Conservation (phyloP, 2,113 vertebrate genomes). For the Pollimyrus isidori region DNA sequence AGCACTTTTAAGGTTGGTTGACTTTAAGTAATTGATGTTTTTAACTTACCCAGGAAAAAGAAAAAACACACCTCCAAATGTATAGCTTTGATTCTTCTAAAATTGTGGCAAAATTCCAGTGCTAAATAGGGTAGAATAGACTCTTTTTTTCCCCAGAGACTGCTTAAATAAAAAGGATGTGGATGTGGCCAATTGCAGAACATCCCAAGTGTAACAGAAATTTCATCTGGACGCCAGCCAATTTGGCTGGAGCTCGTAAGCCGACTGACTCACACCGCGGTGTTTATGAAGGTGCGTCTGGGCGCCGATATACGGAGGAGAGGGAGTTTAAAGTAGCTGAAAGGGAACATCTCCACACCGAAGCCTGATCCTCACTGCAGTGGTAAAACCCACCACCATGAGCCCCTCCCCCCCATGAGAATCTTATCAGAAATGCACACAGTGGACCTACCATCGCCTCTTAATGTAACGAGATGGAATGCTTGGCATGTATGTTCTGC, state of each 20-base stretch:
- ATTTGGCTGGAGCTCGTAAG: neutral
- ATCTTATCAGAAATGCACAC: neutral
- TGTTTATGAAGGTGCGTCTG: neutral
- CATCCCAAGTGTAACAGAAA: neutral
- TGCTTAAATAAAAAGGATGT: slow-evolving; percentile 8
- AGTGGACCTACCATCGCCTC: neutral
- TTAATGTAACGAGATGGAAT: neutral
- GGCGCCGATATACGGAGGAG: neutral
- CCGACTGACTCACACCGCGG: neutral
- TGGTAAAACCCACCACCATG: too few species aligned
- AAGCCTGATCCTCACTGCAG: too few species aligned
- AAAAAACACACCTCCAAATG: neutral
- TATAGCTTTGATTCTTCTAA: neutral
- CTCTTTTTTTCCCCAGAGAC: neutral
- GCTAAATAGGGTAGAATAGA: neutral
- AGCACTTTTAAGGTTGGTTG: neutral
- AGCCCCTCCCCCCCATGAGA: neutral
- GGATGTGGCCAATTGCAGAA: neutral
- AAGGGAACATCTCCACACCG: neutral
- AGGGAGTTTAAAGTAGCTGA: neutral
- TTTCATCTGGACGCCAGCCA: neutral
- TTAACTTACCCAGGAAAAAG: neutral
- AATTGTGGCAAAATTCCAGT: neutral
- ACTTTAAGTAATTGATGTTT: neutral
- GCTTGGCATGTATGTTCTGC: neutral